A percentile compares a stretch with the other conserved stretches of the same genome.
These are phyloP conservation scores for Perizoma affinitatum DNA, from an alignment of 2,888 invertebrate species.

Conservation along the genomic window DNA sequence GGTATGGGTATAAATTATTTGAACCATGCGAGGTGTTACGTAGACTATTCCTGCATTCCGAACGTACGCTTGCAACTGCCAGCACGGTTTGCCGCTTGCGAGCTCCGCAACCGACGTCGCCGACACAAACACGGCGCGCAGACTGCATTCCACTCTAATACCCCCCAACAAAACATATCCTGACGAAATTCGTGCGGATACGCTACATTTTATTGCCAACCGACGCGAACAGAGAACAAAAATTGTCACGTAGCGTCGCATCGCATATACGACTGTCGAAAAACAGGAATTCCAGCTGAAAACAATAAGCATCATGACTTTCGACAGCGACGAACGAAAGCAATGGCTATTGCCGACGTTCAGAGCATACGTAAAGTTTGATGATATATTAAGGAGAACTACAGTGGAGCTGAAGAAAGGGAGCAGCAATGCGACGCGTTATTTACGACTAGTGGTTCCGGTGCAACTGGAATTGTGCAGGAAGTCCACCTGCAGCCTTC, in stretches of 20 bases:
- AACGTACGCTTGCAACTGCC: constrained; percentile 60
- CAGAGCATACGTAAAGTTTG: constrained; percentile 40
- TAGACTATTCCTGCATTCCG: constrained; percentile 69
- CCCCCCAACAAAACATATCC: constrained; percentile 61
- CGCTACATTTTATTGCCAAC: constrained; percentile 47
- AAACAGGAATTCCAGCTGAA: constrained; percentile 38
- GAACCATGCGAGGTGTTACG: constrained; percentile 59
- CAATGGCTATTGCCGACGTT: constrained; percentile 33
- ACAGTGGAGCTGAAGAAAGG: constrained; percentile 67
- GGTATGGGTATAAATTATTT: constrained; percentile 61
- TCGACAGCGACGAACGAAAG: constrained; percentile 28
- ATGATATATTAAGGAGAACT: constrained; percentile 52
- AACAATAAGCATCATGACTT: constrained; percentile 41
- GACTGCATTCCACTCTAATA: constrained; percentile 68
- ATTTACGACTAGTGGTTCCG: constrained; percentile 78
- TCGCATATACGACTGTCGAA: constrained; percentile 36
- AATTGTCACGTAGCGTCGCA: constrained; percentile 36
- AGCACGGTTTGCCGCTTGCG: constrained; percentile 64
- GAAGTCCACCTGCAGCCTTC: constrained; percentile 63
- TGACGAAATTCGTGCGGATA: constrained; percentile 49
- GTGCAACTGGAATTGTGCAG: constrained; percentile 61
- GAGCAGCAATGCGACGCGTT: constrained; percentile 69
- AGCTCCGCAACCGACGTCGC: constrained; percentile 60
- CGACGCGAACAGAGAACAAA: constrained; percentile 37
- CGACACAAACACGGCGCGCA: constrained; percentile 62